Evolutionary conservation across 1,140 invertebrate genomes (phyloP), one percentile per base, ranked within the genome.

Genomic region (Eupristina koningsbergeri): DNA sequence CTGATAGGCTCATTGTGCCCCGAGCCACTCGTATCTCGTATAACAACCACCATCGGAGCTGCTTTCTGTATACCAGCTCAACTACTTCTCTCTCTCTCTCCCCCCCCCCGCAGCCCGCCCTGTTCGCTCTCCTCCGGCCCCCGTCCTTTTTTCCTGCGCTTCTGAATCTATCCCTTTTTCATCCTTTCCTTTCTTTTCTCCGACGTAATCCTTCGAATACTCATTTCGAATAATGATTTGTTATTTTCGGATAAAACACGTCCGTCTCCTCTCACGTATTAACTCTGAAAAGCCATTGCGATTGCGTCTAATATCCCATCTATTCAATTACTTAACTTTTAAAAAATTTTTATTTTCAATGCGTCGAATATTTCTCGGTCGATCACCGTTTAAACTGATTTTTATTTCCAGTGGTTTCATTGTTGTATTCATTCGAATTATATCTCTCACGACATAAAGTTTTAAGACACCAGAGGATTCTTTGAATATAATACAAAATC

Each of bases 1-100:
- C 91, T 91, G 91, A 92, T 92, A 91, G 91, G 90, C 90, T 92
- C 89, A 92, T 92, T 92, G 90, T 91, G 90, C 91, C 90, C 81
- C 81, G 85, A 91, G 90, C 90, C 87, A 89, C 88, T 90, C 86
- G 86, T 91, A 90, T 91, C 89, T 89, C 86, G 87, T 87, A 89
- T 87, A 88, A n/a, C n/a, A n/a, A 88, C 87, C 87, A 87, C 88
- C 88, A 85, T 87, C 88, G 84, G 84, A 86, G 84, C 77, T 79
- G 19, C 86, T 50, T 79, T 61, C 69, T 71, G 79, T 76, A 47
- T 71, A 84, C 85, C 45, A 47, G 61, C 84, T 86, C 84, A 73
- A 45, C 5, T 69, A 69, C 13, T 75, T 71, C 77, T 78, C 29
- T n/a, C 84, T 84, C 73, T 80, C 34, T 79, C 69, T 80, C 80